A percentile compares a stretch with the other conserved stretches of the same genome.
Evolutionary conservation across 2,888 invertebrate species (phyloP).

Genomic region (Bellardia pandia): DNA sequence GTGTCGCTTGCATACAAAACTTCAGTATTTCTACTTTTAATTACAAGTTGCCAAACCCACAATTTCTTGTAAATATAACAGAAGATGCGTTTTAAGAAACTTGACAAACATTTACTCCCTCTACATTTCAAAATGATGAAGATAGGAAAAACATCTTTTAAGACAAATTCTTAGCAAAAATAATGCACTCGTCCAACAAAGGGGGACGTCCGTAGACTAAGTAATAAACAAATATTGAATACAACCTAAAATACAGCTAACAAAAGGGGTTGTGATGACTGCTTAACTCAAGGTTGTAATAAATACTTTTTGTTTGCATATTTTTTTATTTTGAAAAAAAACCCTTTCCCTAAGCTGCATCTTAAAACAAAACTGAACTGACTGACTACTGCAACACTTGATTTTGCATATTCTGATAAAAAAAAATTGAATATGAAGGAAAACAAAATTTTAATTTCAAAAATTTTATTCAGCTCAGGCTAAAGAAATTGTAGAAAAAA

Average conservation of each 20-base stretch:
- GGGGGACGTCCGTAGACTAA: neutral
- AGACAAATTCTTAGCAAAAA: constrained; percentile 29
- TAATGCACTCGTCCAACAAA: constrained; percentile 35
- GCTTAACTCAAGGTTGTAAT: constrained; percentile 33
- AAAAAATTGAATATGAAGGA: constrained; percentile 2
- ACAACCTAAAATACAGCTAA: constrained; percentile 11
- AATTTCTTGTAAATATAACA: neutral
- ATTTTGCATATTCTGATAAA: constrained; percentile 75
- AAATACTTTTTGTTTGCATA: neutral
- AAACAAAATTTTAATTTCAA: constrained; percentile 73
- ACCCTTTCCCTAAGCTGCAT: constrained; percentile 14
- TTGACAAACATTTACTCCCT: constrained; percentile 29
- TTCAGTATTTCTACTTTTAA: constrained; percentile 10
- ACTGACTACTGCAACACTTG: constrained; percentile 74
- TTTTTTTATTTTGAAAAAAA: constrained; percentile 13
- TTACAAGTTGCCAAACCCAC: constrained; percentile 34
- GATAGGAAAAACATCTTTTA: constrained; percentile 27
- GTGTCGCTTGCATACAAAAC: constrained; percentile 5
- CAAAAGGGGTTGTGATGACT: constrained; percentile 39
- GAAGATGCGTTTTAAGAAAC: constrained; percentile 47
- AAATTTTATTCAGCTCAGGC: constrained; percentile 70
- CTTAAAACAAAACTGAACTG: constrained; percentile 39
- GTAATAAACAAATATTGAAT: constrained; percentile 42
- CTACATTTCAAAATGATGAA: neutral
- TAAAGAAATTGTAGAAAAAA: constrained; percentile 61